Percentiles rank a stretch among this genome's conserved stretches.
Conservation (phyloP, 1,140 invertebrate genomes). For the Drosophila fuyamai region DNA sequence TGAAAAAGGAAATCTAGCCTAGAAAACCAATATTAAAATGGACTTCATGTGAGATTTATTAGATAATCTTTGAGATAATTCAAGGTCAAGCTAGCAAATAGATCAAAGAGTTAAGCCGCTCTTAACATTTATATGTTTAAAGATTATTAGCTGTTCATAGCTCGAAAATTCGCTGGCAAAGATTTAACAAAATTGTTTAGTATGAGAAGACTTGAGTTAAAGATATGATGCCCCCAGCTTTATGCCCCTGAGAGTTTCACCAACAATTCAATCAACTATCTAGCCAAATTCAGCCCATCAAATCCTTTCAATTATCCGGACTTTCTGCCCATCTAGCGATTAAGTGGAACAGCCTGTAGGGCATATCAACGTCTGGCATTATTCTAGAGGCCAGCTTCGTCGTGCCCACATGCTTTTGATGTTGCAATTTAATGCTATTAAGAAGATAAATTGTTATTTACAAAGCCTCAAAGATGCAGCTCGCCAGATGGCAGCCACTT, state of each 20-base stretch:
- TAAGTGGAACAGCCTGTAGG: conserved; percentile 43
- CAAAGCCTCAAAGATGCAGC: conserved; percentile 31
- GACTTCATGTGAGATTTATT: neutral
- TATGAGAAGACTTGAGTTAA: neutral
- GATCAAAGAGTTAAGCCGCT: conserved; percentile 1
- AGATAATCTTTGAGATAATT: neutral
- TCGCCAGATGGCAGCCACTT: conserved; percentile 40
- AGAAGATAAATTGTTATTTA: conserved; percentile 62
- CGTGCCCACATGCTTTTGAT: conserved; percentile 52
- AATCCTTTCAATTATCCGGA: conserved; percentile 36
- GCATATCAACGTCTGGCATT: conserved; percentile 41
- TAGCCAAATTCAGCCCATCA: conserved; percentile 33
- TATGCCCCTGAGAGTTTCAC: neutral
- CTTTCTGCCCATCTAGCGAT: conserved; percentile 37
- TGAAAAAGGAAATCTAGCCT: neutral
- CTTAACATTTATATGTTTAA: neutral
- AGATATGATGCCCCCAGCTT: neutral
- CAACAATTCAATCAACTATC: conserved; percentile 48
- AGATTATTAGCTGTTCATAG: conserved; percentile 6
- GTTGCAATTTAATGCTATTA: conserved; percentile 53
- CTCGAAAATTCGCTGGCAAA: neutral
- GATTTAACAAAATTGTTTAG: neutral
- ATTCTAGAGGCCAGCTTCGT: conserved; percentile 25
- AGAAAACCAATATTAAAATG: neutral
- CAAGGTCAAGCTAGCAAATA: neutral